Conservation (phyloP, 2,113 vertebrate genomes). For the Hiodon alosoides region DNA sequence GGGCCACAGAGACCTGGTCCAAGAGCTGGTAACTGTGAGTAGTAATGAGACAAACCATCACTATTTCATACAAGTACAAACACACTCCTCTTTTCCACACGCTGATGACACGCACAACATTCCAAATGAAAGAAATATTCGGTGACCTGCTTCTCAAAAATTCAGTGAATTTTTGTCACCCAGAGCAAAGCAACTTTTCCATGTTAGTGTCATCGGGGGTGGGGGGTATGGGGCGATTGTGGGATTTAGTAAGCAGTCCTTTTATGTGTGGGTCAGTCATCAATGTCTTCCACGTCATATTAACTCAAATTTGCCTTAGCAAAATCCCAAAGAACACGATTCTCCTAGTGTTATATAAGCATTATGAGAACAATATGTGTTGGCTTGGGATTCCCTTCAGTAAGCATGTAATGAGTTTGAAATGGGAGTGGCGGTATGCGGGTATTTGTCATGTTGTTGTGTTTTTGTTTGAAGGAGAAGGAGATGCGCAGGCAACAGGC, state of each 20-base stretch:
- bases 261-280: no score
- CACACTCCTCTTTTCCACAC: not conserved
- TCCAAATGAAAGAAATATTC: not conserved
- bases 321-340: no score
- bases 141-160: no score
- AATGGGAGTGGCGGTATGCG: not conserved
- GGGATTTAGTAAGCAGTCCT: no score
- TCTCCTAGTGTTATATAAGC: no score
- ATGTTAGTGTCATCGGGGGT: no score
- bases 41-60: constrained; percentile 1
- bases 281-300: no score
- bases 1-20: constrained; percentile 47
- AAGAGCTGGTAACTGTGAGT: constrained; percentile 32
- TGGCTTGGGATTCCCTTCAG: not conserved
- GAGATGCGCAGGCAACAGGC: constrained; percentile 87
- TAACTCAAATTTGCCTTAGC: no score
- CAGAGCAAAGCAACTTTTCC: no score
- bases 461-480: constrained; percentile 75
- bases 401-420: not conserved
- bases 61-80: not conserved
- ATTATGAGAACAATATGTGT: constrained; percentile 20
- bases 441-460: constrained; percentile 28
- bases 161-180: no score
- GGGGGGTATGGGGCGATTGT: no score
- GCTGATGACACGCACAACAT: no score